phyloP scores from a whole-genome alignment of 2,797 vertebrate species.

The Poecile montanus region DNA sequence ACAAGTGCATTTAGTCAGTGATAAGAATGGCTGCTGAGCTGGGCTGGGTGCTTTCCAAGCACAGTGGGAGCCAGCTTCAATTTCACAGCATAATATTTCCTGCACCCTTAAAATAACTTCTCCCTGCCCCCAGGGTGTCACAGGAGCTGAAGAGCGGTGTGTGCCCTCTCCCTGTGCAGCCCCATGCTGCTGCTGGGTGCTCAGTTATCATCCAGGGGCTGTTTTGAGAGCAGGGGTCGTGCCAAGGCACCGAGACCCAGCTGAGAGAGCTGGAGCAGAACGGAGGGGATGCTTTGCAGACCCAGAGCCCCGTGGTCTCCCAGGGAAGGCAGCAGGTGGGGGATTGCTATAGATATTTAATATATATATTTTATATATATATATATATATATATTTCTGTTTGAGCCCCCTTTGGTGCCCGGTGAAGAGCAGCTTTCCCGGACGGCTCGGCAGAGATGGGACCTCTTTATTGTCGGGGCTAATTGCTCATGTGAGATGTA shows the following conservation, averaged over 20 bases:
- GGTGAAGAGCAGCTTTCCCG: neutral
- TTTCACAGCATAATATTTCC: slow-evolving; percentile 38
- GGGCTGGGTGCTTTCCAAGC: slow-evolving; percentile 36
- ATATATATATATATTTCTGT: neutral
- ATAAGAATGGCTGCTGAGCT: slow-evolving; percentile 53
- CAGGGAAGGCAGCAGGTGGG: neutral
- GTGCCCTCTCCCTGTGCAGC: neutral
- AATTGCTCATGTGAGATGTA: slow-evolving; percentile 63
- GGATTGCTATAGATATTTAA: neutral
- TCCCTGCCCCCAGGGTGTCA: slow-evolving; percentile 8
- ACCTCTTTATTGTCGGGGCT: neutral
- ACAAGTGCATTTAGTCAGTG: slow-evolving; percentile 11
- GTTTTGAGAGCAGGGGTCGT: fast-evolving
- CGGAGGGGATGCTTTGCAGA: neutral
- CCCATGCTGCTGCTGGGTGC: neutral
- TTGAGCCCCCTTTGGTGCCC: neutral
- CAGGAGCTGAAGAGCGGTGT: neutral
- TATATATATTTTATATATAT: too few species aligned
- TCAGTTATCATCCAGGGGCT: neutral
- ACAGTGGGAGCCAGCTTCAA: neutral
- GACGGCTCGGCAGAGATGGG: neutral
- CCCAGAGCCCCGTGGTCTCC: neutral
- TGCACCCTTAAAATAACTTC: slow-evolving; percentile 57
- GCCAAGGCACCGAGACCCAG: neutral
- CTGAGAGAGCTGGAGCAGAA: neutral